Evolutionary conservation across 1,140 invertebrate species (phyloP), one percentile per base, ranked within the genome.

Genomic region (Pachyrhynchus sulphureomaculatus): DNA sequence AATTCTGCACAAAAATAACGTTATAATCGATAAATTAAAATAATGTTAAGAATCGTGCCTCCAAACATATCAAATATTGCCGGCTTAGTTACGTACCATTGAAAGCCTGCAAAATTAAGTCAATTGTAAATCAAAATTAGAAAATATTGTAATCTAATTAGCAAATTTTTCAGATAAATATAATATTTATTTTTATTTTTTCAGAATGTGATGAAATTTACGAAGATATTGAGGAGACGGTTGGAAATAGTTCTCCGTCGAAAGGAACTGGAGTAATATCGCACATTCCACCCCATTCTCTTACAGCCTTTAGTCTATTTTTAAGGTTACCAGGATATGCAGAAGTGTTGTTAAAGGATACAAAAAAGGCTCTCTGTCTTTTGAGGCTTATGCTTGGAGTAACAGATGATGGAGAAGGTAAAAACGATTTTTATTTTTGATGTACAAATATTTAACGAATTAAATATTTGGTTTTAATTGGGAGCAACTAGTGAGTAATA

Each of bases 271-370:
- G 60, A 13, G 39, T 68, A 18, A 66, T 77, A 41, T 72, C 79
- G 20, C 74, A 84, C 66, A 89, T 96, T 24, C 93, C 94, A 2
- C 87, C 91, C 17, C 93, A 96, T 78, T 94, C 92, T 21, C 80
- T 96, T 23, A 88, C 91, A 8, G 93, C 93, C 1, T 93, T 96
- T 75, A 91, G 91, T 4, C 77, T 95, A 12, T 93, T 96, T 71
- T 79, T 96, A 6, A 81, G 92, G 39, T 77, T 96, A 55, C 92
- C 92, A 0, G 89, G 92, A 4, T 96, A 95, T 75, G 92, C 93
- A 0, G 91, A 93, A 73, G 89, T 93, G 2, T 72, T 97, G 23
- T 78, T 96, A 0, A 86, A 87, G 71, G 90, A 94, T 75, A 86
- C 89, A 48, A 86, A 89, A 67, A 86, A 88, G 39, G 93, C 93